Evolutionary conservation across 1,140 invertebrate genomes (phyloP).

Genomic region (Tribolium castaneum): DNA sequence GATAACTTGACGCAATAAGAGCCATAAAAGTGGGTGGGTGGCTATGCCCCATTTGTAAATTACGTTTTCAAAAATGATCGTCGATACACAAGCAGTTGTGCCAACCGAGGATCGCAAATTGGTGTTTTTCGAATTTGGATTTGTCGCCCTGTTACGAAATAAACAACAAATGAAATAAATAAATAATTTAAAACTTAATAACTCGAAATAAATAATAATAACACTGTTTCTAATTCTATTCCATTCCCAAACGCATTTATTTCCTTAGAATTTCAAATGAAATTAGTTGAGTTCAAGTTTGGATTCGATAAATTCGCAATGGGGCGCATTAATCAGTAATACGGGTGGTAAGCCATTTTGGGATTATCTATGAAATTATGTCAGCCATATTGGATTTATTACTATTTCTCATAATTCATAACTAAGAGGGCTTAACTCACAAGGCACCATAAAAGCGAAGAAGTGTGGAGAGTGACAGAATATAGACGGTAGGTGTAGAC

Average conservation of each 20-base stretch:
- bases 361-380: neutral
- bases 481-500: constrained; percentile 22
- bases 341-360: neutral
- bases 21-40: constrained; percentile 10
- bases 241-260: too few species aligned
- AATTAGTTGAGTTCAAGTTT: neutral
- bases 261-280: too few species aligned
- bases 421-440: constrained; percentile 59
- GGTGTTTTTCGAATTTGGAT: too few species aligned
- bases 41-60: constrained; percentile 27
- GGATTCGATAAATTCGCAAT: neutral
- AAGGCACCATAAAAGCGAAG: constrained; percentile 53
- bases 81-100: neutral
- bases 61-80: neutral
- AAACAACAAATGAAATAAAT: neutral
- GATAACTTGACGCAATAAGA: constrained; percentile 56
- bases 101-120: neutral
- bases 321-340: too few species aligned
- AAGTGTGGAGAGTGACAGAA: constrained; percentile 40
- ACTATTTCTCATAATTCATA: constrained; percentile 62
- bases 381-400: constrained; percentile 23
- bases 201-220: neutral
- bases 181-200: neutral
- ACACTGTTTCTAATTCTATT: too few species aligned
- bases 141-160: neutral